phyloP scores from a whole-genome alignment of 2,888 invertebrate genomes.

The Drosophila greeni region DNA sequence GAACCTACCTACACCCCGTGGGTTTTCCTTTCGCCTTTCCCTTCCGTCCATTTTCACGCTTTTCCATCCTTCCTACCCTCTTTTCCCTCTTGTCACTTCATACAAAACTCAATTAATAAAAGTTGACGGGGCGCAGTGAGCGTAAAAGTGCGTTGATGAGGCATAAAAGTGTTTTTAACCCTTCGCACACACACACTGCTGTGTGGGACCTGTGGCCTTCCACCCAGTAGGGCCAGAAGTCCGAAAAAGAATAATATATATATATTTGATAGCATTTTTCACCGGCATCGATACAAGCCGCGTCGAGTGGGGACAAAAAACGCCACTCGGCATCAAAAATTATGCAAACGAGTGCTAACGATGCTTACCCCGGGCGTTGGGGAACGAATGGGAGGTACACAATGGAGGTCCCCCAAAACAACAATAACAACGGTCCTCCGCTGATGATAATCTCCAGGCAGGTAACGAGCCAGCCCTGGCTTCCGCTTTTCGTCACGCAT shows the following conservation, averaged over 20 bases:
- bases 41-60: neutral
- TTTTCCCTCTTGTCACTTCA: constrained; percentile 41
- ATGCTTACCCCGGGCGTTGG: constrained; percentile 13
- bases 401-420: constrained; percentile 53
- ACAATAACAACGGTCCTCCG: constrained; percentile 56
- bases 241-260: neutral
- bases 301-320: constrained; percentile 21
- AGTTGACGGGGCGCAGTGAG: constrained; percentile 59
- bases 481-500: constrained; percentile 59
- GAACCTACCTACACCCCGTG: neutral
- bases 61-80: too few relatives aligned
- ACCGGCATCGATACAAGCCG: constrained; percentile 22
- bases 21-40: neutral
- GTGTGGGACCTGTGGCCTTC: neutral
- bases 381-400: constrained; percentile 21
- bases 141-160: constrained; percentile 66
- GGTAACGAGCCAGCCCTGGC: constrained; percentile 61
- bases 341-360: constrained; percentile 36
- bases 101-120: constrained; percentile 68
- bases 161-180: constrained; percentile 59
- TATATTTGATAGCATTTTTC: constrained; percentile 15
- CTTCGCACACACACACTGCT: constrained; percentile 30
- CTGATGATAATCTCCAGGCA: constrained; percentile 67
- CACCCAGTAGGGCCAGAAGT: neutral
- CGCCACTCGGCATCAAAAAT: constrained; percentile 25